Conservation (phyloP, 2,888 invertebrate genomes). For the Platerodrilus igneus region DNA sequence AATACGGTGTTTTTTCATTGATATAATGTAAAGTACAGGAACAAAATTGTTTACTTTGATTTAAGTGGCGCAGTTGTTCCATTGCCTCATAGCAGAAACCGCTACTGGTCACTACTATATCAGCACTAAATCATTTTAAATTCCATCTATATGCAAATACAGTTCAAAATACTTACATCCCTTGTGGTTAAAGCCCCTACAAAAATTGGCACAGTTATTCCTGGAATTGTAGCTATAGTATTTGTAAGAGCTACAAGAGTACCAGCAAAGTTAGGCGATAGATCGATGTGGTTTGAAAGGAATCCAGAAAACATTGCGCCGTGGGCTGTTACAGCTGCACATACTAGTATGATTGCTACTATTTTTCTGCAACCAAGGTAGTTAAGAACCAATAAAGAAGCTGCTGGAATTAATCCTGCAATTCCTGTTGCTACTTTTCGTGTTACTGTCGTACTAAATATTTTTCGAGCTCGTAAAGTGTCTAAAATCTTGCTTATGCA, state of each 20-base stretch:
- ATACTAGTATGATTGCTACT: conserved; percentile 62
- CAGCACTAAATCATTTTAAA: no score
- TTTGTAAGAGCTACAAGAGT: conserved; percentile 61
- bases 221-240: conserved; percentile 66
- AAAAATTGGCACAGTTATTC: conserved; percentile 72
- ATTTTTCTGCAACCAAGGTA: conserved; percentile 61
- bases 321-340: conserved; percentile 63
- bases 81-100: no score
- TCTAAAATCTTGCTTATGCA: conserved; percentile 3
- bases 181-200: conserved; percentile 66
- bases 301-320: conserved; percentile 82
- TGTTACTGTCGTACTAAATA: neutral
- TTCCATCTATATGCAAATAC: no score
- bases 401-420: conserved; percentile 57
- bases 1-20: no score
- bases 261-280: conserved; percentile 77
- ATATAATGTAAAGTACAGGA: no score
- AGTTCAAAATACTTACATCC: no score
- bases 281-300: conserved; percentile 78
- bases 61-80: no score
- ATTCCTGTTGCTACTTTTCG: conserved; percentile 65
- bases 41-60: no score
- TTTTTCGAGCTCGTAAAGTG: neutral
- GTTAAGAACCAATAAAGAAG: conserved; percentile 66
- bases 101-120: no score